Evolutionary conservation across 2,113 vertebrate species (phyloP), one percentile per base, ranked within the genome.

Genomic region (Monopterus albus): DNA sequence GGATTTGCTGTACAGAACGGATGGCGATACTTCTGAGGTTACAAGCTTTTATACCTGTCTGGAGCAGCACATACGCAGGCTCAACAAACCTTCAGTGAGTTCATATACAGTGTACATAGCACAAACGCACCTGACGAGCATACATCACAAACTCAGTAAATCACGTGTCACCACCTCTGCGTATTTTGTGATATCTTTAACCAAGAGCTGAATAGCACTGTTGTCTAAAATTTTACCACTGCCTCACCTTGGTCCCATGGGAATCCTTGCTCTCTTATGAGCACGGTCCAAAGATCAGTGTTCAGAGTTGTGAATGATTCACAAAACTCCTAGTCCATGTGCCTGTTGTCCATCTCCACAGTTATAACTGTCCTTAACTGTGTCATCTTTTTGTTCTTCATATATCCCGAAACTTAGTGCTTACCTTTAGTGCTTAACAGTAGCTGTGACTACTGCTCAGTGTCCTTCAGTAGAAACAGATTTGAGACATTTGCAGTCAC

Each of bases 241-340:
- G 31, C 59, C 17, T 76, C 39, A 35, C 13, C 20, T 15, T 72
- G 75, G 66, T 78, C 63, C 75, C 67, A 63, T 33, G n/a, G 17
- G 50, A 61, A 33, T 57, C 43, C 9, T 25, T 2, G 2, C 6
- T 18, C 18, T 35, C 52, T n/a, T n/a, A 6, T n/a, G 6, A 49
- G 18, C 5, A 46, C 26, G 53, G 50, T 71, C 76, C 42, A 43
- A 56, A 68, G 15, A 20, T 38, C 7, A 47, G 15, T 8, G 38
- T 47, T 67, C 58, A 35, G 26, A 39, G 58, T 11, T 25, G 25
- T 73, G 59, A 55, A 57, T 71, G 69, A 78, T 84, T 84, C 72
- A 75, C 52, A 64, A 77, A 81, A 28, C 15, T 51, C 38, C 2
- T 35, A 53, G 33, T 72, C 46, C 56, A 53, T 35, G 21, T 59